Evolutionary conservation across 2,888 invertebrate genomes (phyloP).

Genomic region (Urechis unicinctus): DNA sequence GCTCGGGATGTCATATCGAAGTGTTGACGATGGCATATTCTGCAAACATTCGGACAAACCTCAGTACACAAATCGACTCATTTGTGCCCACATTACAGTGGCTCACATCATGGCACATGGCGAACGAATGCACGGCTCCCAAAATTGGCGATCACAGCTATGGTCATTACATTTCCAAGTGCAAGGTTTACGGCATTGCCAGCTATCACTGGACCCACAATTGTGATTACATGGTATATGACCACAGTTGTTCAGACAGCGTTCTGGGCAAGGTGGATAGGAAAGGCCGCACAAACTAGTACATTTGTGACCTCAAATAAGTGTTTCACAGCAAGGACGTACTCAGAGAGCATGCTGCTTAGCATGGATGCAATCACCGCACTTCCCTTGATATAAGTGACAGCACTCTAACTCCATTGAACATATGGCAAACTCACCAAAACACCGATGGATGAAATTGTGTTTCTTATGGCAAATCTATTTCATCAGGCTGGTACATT

Average conservation of each 20-base stretch:
- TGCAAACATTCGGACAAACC: conserved; percentile 61
- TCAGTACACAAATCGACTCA: conserved; percentile 69
- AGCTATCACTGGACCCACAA: conserved; percentile 40
- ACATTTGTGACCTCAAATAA: background rate
- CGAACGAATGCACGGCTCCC: conserved; percentile 49
- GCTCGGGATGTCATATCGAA: conserved; percentile 37
- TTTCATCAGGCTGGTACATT: too few relatives aligned
- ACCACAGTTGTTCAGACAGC: conserved; percentile 43
- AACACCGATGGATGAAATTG: too few relatives aligned
- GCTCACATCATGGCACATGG: conserved; percentile 44
- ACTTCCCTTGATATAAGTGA: conserved; percentile 32
- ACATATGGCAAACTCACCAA: too few relatives aligned
- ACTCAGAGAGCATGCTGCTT: background rate
- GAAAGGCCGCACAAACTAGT: background rate
- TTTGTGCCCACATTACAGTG: conserved; percentile 56
- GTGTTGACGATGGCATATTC: conserved; percentile 52
- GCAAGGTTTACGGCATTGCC: conserved; percentile 45
- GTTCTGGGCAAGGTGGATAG: conserved; percentile 46
- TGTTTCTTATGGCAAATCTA: background rate
- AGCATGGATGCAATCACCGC: background rate
- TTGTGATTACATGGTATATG: conserved; percentile 34
- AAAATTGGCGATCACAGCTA: conserved; percentile 25
- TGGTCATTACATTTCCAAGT: conserved; percentile 39
- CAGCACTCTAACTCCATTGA: conserved; percentile 22
- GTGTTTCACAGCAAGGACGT: background rate